Evolutionary conservation across 2,113 vertebrate genomes (phyloP).

Genomic region (Tetrao urogallus): DNA sequence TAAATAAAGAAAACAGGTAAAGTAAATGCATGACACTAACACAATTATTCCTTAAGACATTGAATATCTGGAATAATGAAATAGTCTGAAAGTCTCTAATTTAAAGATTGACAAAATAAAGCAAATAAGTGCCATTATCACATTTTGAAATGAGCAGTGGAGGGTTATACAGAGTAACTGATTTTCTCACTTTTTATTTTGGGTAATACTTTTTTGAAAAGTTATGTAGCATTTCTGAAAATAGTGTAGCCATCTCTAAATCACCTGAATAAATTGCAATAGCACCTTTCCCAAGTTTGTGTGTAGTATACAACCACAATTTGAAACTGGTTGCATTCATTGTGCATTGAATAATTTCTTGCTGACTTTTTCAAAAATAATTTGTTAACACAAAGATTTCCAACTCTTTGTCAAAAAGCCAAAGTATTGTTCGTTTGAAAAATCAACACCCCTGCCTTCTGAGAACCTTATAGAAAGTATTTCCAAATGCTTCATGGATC

Average conservation of each 20-base stretch:
- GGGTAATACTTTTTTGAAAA: neutral
- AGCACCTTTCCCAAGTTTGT: neutral
- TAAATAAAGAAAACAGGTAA: constrained; percentile 41
- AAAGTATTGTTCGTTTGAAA: neutral
- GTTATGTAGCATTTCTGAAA: neutral
- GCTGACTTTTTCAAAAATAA: neutral
- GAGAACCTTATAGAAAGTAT: neutral
- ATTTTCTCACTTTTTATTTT: constrained; percentile 10
- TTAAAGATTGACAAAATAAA: neutral
- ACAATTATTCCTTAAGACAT: neutral
- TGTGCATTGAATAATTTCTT: neutral
- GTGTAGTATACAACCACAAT: neutral
- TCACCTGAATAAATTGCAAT: neutral
- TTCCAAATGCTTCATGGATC: neutral
- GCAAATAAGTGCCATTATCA: neutral
- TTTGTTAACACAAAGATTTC: neutral
- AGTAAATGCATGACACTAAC: constrained; percentile 44
- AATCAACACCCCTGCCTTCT: neutral
- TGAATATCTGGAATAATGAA: neutral
- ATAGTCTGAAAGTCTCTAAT: neutral
- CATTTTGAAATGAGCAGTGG: neutral
- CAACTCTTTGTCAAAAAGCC: neutral
- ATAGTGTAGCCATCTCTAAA: neutral
- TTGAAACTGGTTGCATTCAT: neutral
- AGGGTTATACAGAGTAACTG: neutral